phyloP scores from a whole-genome alignment of 2,113 vertebrate species.

The Tetraodon nigroviridis region DNA sequence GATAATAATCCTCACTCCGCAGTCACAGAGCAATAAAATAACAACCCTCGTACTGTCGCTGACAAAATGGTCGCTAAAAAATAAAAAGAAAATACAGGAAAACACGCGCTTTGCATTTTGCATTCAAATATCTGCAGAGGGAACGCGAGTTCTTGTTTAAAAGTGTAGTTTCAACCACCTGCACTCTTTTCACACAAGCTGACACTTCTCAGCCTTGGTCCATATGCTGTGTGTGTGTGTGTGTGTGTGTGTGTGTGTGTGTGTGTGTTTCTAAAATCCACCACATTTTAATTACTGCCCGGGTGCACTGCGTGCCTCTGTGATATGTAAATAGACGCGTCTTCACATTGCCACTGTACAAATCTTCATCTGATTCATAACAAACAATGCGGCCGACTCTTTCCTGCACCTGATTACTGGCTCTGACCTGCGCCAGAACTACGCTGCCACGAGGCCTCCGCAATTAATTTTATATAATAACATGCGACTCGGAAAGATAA shows the following conservation, averaged over 20 bases:
- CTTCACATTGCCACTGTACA: slow-evolving; percentile 88
- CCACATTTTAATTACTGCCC: slow-evolving; percentile 98
- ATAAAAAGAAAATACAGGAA: slow-evolving; percentile 78
- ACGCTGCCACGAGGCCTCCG: slow-evolving; percentile 47
- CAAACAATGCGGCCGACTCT: slow-evolving; percentile 88
- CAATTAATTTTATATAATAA: slow-evolving; percentile 74
- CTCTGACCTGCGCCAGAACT: slow-evolving; percentile 63
- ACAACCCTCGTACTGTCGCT: slow-evolving; percentile 35
- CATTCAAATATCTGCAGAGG: slow-evolving; percentile 82
- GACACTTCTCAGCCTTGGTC: slow-evolving; percentile 79
- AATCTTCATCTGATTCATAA: slow-evolving; percentile 98
- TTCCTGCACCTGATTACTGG: slow-evolving; percentile 92
- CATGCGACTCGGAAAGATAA: slow-evolving; percentile 39
- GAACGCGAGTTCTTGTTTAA: slow-evolving; percentile 91
- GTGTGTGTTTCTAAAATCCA: slow-evolving; percentile 75
- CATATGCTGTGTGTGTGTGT: slow-evolving; percentile 23
- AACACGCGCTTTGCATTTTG: slow-evolving; percentile 83
- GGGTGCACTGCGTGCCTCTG: slow-evolving; percentile 87
- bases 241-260: slow-evolving; percentile 27
- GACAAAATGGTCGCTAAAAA: slow-evolving; percentile 84
- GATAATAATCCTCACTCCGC: slow-evolving; percentile 9
- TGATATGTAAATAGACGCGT: slow-evolving; percentile 98
- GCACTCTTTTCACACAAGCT: slow-evolving; percentile 81
- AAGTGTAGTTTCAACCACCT: slow-evolving; percentile 89
- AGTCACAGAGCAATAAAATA: slow-evolving; percentile 26